These are phyloP conservation scores for Liopterus haemorrhoidalis DNA, from an alignment of 2,888 invertebrate genomes.

Conservation along the genomic window DNA sequence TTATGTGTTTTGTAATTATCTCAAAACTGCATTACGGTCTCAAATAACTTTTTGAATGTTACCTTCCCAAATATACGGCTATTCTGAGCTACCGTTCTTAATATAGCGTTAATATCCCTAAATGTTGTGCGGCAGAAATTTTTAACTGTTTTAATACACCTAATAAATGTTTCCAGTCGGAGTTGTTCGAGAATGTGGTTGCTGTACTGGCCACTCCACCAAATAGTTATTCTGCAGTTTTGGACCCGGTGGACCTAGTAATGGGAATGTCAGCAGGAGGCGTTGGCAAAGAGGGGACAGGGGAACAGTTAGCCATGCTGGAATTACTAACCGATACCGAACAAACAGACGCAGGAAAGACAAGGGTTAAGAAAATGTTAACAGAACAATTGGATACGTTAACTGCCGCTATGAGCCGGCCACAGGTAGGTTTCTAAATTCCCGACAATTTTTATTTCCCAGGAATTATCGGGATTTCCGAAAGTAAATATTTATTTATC, in stretches of 20 bases:
- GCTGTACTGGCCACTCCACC: conserved; percentile 70
- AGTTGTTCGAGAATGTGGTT: conserved; percentile 57
- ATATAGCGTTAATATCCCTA: too few relatives aligned
- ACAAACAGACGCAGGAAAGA: conserved; percentile 55
- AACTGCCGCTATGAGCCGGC: conserved; percentile 67
- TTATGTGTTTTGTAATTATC: too few relatives aligned
- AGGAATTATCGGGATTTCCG: too few relatives aligned
- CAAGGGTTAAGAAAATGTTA: conserved; percentile 59
- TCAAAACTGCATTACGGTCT: too few relatives aligned
- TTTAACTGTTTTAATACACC: too few relatives aligned
- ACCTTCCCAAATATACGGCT: too few relatives aligned
- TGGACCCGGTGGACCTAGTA: conserved; percentile 71
- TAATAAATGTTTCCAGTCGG: too few relatives aligned
- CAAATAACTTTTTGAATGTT: too few relatives aligned
- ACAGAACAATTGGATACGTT: conserved; percentile 72
- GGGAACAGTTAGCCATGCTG: conserved; percentile 55
- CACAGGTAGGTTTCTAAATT: conserved; percentile 57
- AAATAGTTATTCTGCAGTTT: conserved; percentile 73
- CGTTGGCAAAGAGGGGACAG: neutral
- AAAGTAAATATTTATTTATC: too few relatives aligned
- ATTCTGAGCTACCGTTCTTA: too few relatives aligned
- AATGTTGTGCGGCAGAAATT: too few relatives aligned
- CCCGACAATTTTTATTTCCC: too few relatives aligned
- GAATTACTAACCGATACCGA: conserved; percentile 67
- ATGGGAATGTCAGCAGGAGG: neutral